Base-by-base conservation (phyloP, 2,888 invertebrate species). In the Volucella inanis region DNA sequence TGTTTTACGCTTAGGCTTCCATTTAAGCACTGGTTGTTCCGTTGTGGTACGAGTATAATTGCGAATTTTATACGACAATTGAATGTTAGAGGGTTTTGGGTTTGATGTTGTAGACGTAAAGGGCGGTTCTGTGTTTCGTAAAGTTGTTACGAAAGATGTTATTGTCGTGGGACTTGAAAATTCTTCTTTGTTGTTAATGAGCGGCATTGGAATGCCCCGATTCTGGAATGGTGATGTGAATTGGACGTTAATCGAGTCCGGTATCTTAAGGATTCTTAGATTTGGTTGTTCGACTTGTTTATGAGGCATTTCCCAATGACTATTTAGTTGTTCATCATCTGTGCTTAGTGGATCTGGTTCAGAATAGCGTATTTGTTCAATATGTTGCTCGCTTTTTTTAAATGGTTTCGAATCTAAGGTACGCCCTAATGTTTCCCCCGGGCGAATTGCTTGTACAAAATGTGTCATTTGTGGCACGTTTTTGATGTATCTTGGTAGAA, bases 341-440 rank as follows among this genome's bases (percentile, higher is more conserved):
- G 88, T 85, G 82, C 93, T 93, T 47, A 93, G 88, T 6, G 93
- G 93, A 91, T 93, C 93, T 22, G 92, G 91, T 86, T 93, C 93
- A 0, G 93, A 93, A 87, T 92, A 93, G 61, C 91, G 90, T 8
- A 87, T 85, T 0, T 89, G 89, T 87, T 91, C 91, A 39, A 89
- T 88, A 3, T 90, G 83, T 52, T 88, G 89, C 39, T 91, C 90
- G 71, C 91, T 91, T 8, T 90, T 89, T 43, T 88, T 78, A 87
- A 91, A 91, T 3, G 90, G 87, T 74, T 89, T 90, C 11, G 31
- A 0, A 9, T 54, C 39, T 3, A 18, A 55, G 2, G 88, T 59
- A 12, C 86, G 85, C 10, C 87, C 87, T 18, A 88, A 78, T 8
- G 88, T 61, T 47, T 88, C 88, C 0, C 89, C 88, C 70, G 54